Conservation (phyloP, 2,888 invertebrate genomes). For the Acrocera orbiculus region DNA sequence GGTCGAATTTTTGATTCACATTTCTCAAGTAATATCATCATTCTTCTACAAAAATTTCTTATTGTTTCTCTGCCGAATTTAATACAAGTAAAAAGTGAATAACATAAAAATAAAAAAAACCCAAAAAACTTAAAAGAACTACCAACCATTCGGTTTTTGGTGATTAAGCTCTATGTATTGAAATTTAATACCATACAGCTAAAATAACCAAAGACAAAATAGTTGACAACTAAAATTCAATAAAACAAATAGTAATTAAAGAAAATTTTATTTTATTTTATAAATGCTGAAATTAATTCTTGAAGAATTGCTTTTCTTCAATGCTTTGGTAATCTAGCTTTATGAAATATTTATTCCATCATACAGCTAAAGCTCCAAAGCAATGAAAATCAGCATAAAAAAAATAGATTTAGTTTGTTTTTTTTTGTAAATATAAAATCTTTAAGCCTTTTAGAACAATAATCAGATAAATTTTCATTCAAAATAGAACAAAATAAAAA, state of each 20-base stretch:
- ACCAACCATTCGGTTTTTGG: conserved; percentile 43
- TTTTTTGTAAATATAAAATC: neutral
- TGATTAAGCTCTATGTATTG: conserved; percentile 55
- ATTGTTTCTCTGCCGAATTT: no score
- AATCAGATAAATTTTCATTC: no score
- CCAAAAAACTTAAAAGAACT: conserved; percentile 16
- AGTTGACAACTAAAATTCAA: conserved; percentile 19
- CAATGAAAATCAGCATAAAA: conserved; percentile 36
- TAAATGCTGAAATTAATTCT: no score
- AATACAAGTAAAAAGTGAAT: no score
- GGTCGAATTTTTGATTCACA: no score
- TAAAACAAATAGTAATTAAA: conserved; percentile 8
- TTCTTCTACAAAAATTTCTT: no score
- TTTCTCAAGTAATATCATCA: neutral
- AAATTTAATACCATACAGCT: conserved; percentile 44
- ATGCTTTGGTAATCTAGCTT: conserved; percentile 93
- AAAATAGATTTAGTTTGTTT: neutral
- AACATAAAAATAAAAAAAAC: conserved; percentile 11
- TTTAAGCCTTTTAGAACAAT: neutral
- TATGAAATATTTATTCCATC: conserved; percentile 59
- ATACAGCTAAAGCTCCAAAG: conserved; percentile 87
- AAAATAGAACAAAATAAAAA: no score
- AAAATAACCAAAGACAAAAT: conserved; percentile 55
- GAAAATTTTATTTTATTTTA: conserved; percentile 5
- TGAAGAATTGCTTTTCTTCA: no score